Evolutionary conservation across 2,888 invertebrate species (phyloP).

Genomic region (Cyaniris semiargus): DNA sequence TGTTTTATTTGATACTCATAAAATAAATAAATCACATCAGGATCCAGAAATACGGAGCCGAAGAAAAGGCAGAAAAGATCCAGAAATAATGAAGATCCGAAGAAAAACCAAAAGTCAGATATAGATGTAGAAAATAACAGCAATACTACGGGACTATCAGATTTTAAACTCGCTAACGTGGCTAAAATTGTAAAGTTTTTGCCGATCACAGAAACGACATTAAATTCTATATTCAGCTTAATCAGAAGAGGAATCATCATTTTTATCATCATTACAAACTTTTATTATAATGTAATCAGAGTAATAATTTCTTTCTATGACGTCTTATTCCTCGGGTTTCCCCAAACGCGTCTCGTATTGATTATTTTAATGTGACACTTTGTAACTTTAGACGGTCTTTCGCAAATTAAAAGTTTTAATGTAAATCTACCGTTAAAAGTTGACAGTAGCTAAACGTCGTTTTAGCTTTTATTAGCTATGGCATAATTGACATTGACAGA

Average conservation of each 20-base stretch:
- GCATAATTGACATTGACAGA: slow-evolving; percentile 15
- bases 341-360: slow-evolving; percentile 21
- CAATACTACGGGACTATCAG: not conserved
- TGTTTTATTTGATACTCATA: not conserved
- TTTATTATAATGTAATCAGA: not conserved
- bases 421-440: not conserved
- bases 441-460: slow-evolving; percentile 1
- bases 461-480: slow-evolving; percentile 10
- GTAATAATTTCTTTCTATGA: not conserved
- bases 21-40: not conserved
- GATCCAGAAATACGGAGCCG: not conserved
- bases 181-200: too few relatives aligned
- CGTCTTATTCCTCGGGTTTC: not conserved
- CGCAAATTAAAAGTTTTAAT: not conserved
- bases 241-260: too few relatives aligned
- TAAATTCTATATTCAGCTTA: too few relatives aligned
- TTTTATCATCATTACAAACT: not conserved
- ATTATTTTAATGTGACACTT: slow-evolving; percentile 22
- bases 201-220: too few relatives aligned
- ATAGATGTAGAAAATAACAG: not conserved
- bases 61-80: too few relatives aligned
- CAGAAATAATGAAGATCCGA: not conserved
- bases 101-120: not conserved
- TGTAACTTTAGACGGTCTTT: not conserved
- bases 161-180: too few relatives aligned